Conservation (phyloP, 2,797 vertebrate species). For the Sternotherus odoratus region DNA sequence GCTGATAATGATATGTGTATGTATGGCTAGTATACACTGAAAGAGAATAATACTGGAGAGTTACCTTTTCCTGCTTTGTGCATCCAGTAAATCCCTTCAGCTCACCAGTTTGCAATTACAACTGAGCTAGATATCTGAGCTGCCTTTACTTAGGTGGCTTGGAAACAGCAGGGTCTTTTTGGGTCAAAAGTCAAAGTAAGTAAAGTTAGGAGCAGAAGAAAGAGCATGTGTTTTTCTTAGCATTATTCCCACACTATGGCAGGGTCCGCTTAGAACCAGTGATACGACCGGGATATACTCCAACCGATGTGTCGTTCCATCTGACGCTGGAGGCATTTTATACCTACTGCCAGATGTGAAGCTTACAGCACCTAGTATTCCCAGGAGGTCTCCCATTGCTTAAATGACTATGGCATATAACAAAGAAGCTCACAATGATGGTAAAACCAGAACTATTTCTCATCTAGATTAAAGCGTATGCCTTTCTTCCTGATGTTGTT, state of each 20-base stretch:
- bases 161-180: constrained; percentile 8
- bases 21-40: constrained; percentile 46
- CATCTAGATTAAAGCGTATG: not conserved
- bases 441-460: not conserved
- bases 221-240: too few species aligned
- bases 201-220: constrained; percentile 13
- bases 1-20: not conserved
- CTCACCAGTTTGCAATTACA: constrained; percentile 33
- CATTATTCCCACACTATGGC: too few species aligned
- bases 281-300: too few species aligned
- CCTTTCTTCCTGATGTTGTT: not conserved
- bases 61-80: constrained; percentile 8
- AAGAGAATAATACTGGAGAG: constrained; percentile 11
- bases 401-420: not conserved
- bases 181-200: constrained; percentile 23
- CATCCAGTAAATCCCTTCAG: constrained; percentile 2
- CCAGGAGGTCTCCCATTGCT: too few species aligned
- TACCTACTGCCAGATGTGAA: too few species aligned
- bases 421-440: not conserved
- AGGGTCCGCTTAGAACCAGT: too few species aligned
- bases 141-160: constrained; percentile 27
- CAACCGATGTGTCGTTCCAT: too few species aligned
- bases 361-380: too few species aligned
- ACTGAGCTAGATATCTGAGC: not conserved
- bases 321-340: too few species aligned